Evolutionary conservation across 1,140 invertebrate genomes (phyloP), one percentile per base, ranked within the genome.

Genomic region (Drosophila mauritiana): DNA sequence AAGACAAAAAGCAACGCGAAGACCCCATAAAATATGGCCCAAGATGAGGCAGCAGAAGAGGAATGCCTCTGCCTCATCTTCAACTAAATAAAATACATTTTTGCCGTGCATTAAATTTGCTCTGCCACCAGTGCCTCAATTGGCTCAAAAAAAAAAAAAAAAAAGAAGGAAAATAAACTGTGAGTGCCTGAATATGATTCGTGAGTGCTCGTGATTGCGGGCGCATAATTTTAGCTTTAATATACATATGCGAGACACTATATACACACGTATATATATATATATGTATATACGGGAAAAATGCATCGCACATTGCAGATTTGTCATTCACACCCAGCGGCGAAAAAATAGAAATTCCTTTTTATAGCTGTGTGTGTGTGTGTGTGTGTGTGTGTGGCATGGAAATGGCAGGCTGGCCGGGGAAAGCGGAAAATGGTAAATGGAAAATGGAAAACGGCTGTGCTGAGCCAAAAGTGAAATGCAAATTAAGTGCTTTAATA

Each of bases 21-120:
- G 31, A 69, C 20, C 58, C 42, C 59, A 65, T 49, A 51, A 70
- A 70, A 69, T 56, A 70, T 70, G 27, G 67, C 67, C 56, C 64
- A 70, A 65, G 62, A 46, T 27, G 58, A n/a, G 15, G 46, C 53
- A 15, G 62, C 22, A 39, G 22, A 2, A 42, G 49, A 15, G 25
- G 37, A 54, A 61, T 70, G 67, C 62, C 10, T 8, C 8, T 43
- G 40, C 42, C 8, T 43, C 8, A 17, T 15, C 42, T 64, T 46
- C 64, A 83, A 73, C 70, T 82, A 73, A 89, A 80, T 88, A 68
- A 86, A 82, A 86, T 82, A 82, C 62, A 81, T 76, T 79, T 80
- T 79, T 88, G 55, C 70, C 57, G 83, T 82, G 83, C 76, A 86
- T 89, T 86, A 73, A 88, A 88, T 89, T 83, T 80, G 45, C 27